Base-by-base conservation (phyloP, 2,797 vertebrate genomes). In the Linurgus olivaceus region DNA sequence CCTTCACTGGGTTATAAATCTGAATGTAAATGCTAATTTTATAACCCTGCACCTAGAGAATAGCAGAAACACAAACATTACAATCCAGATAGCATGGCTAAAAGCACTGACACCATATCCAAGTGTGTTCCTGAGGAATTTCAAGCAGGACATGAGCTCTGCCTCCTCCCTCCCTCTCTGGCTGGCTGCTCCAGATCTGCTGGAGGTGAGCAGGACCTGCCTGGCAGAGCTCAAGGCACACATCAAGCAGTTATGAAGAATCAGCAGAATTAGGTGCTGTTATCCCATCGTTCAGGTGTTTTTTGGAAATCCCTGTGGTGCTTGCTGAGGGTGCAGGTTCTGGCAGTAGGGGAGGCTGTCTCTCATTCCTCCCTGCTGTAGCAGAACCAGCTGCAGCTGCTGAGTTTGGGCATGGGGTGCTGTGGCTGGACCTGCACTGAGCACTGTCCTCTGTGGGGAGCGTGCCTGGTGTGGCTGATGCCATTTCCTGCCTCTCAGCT, bases 1-100 rank as follows among this genome's bases (percentile, higher is more conserved):
- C 77, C 74, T 91, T 95, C 88, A 66, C 91, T 68, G 59, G 55
- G 48, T 63, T 88, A 70, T 96, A 94, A 94, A 96, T 96, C 94
- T 65, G 59, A 72, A 91, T 37, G 38, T 38, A 78, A 71, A 94
- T 77, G 83, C 65, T 97, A 77, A 96, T 94, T 97, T 94, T 94
- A 96, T 91, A 92, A 81, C 75, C 62, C 76, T 91, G 76, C 66
- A 72, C 90, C 63, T 77, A 96, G 81, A 90, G 82, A 72, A 91
- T 42, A 93, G 67, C 73, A 96, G 87, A 68, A 84, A 59, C 79
- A 70, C 62, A 59, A 90, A 42, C 55, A 42, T 68, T 80, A 72
- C 91, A 55, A 42, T 51, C 81, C 75, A 86, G 65, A 45, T 40
- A 93, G 35, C 72, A 29, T 0, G 1, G 54, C 86, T 94, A 91